Conservation (phyloP, 2,113 vertebrate species). For the Forbesichthys papilliferus region DNA sequence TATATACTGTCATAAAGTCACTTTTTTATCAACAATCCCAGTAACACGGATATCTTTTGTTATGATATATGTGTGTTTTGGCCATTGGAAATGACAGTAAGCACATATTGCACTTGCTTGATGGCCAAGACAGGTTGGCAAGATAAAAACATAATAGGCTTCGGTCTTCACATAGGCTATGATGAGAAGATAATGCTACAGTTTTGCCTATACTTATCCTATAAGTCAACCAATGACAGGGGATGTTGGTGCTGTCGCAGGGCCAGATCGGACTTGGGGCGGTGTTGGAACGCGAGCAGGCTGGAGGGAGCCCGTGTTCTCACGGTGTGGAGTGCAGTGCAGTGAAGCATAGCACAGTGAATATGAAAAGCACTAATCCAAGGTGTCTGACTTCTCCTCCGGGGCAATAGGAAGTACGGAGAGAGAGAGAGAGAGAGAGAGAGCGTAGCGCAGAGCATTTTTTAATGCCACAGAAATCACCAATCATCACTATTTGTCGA, state of each 20-base stretch:
- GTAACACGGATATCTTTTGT: no score
- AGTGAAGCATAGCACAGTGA: slow-evolving; percentile 54
- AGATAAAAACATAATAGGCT: no score
- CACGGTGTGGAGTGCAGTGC: slow-evolving; percentile 41
- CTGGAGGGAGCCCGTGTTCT: slow-evolving; percentile 53
- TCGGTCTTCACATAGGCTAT: no score
- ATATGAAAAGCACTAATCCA: slow-evolving; percentile 56
- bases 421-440: slow-evolving; percentile 1
- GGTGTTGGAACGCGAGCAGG: slow-evolving; percentile 44
- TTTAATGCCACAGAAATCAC: slow-evolving; percentile 63
- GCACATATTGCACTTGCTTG: no score
- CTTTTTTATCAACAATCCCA: no score
- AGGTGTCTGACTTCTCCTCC: slow-evolving; percentile 67
- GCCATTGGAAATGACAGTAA: no score
- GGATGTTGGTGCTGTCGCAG: slow-evolving; percentile 39
- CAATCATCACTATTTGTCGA: slow-evolving; percentile 51
- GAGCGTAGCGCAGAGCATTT: slow-evolving; percentile 39
- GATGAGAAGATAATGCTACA: no score
- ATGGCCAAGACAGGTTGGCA: no score
- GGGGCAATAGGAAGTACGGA: slow-evolving; percentile 43
- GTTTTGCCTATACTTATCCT: slow-evolving; percentile 5
- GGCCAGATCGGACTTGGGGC: slow-evolving; percentile 41
- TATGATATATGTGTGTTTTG: no score
- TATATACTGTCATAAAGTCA: no score
- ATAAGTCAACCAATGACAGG: slow-evolving; percentile 48